Conservation (phyloP, 2,797 vertebrate genomes). For the Xerus rutilus region DNA sequence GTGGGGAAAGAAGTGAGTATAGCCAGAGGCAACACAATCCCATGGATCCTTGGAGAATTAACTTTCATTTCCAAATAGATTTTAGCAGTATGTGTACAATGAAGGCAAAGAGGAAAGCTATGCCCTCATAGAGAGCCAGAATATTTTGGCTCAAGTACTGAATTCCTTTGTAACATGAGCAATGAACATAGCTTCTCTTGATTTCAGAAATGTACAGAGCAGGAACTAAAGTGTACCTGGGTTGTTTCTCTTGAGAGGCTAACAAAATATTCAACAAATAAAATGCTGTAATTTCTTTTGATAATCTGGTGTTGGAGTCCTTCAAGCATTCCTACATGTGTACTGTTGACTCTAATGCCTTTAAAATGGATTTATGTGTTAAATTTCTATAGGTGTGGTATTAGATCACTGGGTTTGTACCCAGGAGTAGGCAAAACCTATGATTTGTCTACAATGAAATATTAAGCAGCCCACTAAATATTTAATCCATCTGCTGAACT, state of each 20-base stretch:
- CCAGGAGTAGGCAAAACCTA: constrained; percentile 71
- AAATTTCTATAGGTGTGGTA: constrained; percentile 50
- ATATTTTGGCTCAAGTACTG: constrained; percentile 49
- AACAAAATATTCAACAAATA: neutral
- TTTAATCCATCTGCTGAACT: constrained; percentile 86
- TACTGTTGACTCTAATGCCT: constrained; percentile 4
- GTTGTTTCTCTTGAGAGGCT: neutral
- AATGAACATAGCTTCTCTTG: constrained; percentile 47
- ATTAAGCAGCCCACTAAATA: constrained; percentile 87
- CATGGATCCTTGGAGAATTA: constrained; percentile 72
- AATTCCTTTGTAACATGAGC: constrained; percentile 29
- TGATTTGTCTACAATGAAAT: constrained; percentile 87
- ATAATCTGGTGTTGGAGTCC: neutral
- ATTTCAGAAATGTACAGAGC: constrained; percentile 18
- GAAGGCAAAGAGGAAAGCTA: constrained; percentile 26
- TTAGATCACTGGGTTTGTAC: constrained; percentile 76
- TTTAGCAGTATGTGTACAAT: constrained; percentile 53
- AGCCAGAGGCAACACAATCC: constrained; percentile 55
- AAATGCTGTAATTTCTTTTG: constrained; percentile 41
- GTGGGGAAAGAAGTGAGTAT: constrained; percentile 55
- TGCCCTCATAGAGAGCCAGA: neutral
- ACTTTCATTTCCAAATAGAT: constrained; percentile 74
- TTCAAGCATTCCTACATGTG: neutral
- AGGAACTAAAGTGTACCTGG: neutral
- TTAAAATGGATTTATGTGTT: constrained; percentile 73